Conservation (phyloP, 2,888 invertebrate species). For the Marronus borbonicus region DNA sequence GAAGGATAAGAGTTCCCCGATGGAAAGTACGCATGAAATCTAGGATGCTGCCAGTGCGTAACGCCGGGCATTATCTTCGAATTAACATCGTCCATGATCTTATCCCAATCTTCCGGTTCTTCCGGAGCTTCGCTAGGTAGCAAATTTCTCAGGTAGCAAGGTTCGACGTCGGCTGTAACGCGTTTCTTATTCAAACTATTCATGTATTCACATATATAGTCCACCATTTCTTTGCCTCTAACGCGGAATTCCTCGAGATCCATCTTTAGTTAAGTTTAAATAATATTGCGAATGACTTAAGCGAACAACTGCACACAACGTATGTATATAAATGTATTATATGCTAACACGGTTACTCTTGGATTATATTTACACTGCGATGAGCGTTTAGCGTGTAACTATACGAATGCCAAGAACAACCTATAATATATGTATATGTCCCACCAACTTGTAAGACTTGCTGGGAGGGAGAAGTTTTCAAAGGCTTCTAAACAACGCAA, state of each 20-base stretch:
- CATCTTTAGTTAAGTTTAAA: slow-evolving; percentile 75
- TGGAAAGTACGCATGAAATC: slow-evolving; percentile 99
- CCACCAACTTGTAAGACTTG: slow-evolving; percentile 39
- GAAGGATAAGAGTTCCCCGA: slow-evolving; percentile 98
- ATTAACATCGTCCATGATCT: slow-evolving; percentile 92
- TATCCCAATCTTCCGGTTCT: slow-evolving; percentile 88
- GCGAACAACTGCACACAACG: too few relatives aligned
- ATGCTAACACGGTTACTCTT: slow-evolving; percentile 33
- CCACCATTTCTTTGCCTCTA: slow-evolving; percentile 94
- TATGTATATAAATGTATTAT: background rate
- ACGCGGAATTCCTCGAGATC: slow-evolving; percentile 90
- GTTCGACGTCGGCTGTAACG: slow-evolving; percentile 92
- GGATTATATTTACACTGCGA: slow-evolving; percentile 17
- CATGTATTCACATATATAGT: slow-evolving; percentile 94
- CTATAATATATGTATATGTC: slow-evolving; percentile 25
- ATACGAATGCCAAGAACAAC: slow-evolving; percentile 23
- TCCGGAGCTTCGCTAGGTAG: slow-evolving; percentile 80
- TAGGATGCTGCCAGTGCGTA: slow-evolving; percentile 99
- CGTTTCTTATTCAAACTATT: slow-evolving; percentile 84
- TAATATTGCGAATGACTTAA: background rate
- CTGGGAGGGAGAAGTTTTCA: slow-evolving; percentile 26
- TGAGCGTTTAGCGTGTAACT: slow-evolving; percentile 25
- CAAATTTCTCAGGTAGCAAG: slow-evolving; percentile 81
- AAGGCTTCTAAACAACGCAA: slow-evolving; percentile 38
- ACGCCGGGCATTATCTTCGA: slow-evolving; percentile 95